Evolutionary conservation across 2,797 vertebrate genomes (phyloP), one percentile per base, ranked within the genome.

Genomic region (Margarornis squamiger): DNA sequence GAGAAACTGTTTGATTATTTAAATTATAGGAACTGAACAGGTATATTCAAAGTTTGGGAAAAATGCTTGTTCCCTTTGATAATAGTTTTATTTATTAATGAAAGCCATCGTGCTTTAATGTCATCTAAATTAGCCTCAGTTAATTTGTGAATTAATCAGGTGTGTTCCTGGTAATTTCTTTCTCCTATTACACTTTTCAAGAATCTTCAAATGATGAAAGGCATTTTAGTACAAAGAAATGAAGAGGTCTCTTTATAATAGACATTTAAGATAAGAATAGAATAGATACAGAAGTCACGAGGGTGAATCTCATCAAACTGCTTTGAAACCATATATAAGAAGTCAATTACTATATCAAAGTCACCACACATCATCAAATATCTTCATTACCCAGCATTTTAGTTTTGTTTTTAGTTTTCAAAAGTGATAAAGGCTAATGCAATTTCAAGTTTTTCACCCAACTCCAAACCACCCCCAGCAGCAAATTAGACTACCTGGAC

Each of bases 141-240:
- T 92, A 77, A 62, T 95, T 94, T 95, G 66, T 88, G 6, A 48
- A 86, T 91, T 95, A 93, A 93, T 92, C 93, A 90, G 51, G 61
- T 88, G 68, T 14, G 10, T 63, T 55, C 32, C 83, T 90, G 58
- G 82, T 32, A 65, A 73, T 79, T 95, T 97, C 87, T 82, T 92
- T 78, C 72, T 93, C 81, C 73, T 94, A 58, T 88, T 90, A 87
- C 45, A 79, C 88, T 93, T 94, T 94, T 95, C 78, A 86, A 92
- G 93, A 84, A 54, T 80, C 82, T 82, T 88, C 41, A 88, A 77
- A 39, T 79, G 95, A 97, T 97, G 72, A 97, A 97, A 97, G 86
- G 67, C 52, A 18, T 93, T 90, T 73, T 29, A 86, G 78, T 84
- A 93, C 92, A 97, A 94, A 97, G 94, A 51, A 84, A 55, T 32